Evolutionary conservation across 1,140 invertebrate species (phyloP).

Genomic region (Eciton burchellii): DNA sequence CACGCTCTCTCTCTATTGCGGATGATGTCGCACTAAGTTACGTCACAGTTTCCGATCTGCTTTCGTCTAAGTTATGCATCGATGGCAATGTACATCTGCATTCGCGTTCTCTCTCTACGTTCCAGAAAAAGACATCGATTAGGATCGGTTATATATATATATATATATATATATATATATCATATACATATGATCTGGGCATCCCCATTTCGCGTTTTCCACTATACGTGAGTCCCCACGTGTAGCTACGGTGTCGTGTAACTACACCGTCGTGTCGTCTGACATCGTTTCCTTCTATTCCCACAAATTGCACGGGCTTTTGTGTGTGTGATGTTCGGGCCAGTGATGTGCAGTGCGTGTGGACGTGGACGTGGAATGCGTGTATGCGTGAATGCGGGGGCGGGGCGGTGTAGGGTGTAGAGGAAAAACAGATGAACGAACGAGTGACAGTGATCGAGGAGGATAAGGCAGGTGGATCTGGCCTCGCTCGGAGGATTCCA

Average conservation of each 20-base stretch:
- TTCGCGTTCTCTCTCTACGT: slow-evolving; percentile 38
- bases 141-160: slow-evolving; percentile 71
- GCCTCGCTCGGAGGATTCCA: slow-evolving; percentile 59
- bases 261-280: slow-evolving; percentile 60
- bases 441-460: slow-evolving; percentile 71
- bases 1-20: slow-evolving; percentile 24
- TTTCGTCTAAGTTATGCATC: slow-evolving; percentile 38
- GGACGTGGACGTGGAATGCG: slow-evolving; percentile 63
- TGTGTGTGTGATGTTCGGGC: slow-evolving; percentile 66
- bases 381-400: slow-evolving; percentile 63
- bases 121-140: slow-evolving; percentile 38
- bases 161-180: too few species aligned
- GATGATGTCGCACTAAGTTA: slow-evolving; percentile 34
- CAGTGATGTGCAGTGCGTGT: slow-evolving; percentile 71
- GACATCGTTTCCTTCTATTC: slow-evolving; percentile 65
- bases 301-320: slow-evolving; percentile 52
- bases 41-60: slow-evolving; percentile 6
- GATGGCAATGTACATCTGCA: slow-evolving; percentile 26
- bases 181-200: slow-evolving; percentile 67
- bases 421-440: slow-evolving; percentile 69
- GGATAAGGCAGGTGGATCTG: slow-evolving; percentile 56
- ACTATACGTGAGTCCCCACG: slow-evolving; percentile 53
- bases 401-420: too few species aligned
- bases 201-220: slow-evolving; percentile 68
- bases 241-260: slow-evolving; percentile 58